phyloP scores from a whole-genome alignment of 2,888 invertebrate species.

The Xestia rhomboidea region DNA sequence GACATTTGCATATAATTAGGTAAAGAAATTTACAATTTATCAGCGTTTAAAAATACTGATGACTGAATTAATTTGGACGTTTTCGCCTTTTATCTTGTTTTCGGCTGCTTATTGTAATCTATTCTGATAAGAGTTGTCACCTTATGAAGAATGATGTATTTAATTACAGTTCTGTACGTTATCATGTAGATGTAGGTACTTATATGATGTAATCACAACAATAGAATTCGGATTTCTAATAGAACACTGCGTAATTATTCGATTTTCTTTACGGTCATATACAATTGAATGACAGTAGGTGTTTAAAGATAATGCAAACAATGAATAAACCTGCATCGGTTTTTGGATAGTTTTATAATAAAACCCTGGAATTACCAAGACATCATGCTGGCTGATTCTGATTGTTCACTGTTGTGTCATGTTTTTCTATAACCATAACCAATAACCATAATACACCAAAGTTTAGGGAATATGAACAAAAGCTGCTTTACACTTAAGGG shows the following conservation, averaged over 20 bases:
- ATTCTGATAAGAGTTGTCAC: constrained; percentile 37
- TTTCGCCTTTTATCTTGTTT: constrained; percentile 38
- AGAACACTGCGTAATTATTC: constrained; percentile 24
- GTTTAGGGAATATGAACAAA: neutral
- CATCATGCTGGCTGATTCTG: neutral
- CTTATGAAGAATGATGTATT: constrained; percentile 37
- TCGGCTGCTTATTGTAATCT: constrained; percentile 50
- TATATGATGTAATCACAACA: constrained; percentile 35
- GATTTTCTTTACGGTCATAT: constrained; percentile 14
- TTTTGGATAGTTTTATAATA: neutral
- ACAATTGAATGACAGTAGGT: constrained; percentile 20
- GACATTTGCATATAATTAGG: constrained; percentile 32
- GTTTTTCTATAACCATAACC: neutral
- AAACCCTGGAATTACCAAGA: neutral
- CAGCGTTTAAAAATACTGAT: constrained; percentile 42
- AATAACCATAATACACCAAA: neutral
- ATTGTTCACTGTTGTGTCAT: neutral
- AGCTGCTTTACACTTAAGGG: neutral
- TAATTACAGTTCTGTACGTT: constrained; percentile 41
- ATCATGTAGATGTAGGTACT: constrained; percentile 28
- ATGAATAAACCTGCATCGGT: constrained; percentile 1
- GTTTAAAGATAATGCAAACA: neutral
- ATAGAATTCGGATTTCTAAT: constrained; percentile 23
- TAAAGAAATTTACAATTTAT: constrained; percentile 27
- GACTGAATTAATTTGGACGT: constrained; percentile 24